Conservation (phyloP, 1,140 invertebrate species). For the Bombus superbus region DNA sequence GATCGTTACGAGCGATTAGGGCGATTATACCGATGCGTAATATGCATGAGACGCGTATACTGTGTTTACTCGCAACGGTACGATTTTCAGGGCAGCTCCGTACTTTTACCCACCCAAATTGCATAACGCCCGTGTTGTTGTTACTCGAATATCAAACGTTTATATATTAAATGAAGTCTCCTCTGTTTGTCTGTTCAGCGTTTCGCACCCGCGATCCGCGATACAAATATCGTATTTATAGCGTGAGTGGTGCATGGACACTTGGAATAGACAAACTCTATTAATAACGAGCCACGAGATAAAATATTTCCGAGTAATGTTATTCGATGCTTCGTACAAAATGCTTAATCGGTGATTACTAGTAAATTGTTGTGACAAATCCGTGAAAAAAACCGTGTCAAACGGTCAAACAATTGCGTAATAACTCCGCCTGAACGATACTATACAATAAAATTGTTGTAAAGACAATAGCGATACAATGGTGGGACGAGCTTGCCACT, state of each 20-base stretch:
- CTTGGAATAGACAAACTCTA: neutral
- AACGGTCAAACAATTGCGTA: neutral
- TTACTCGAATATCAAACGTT: neutral
- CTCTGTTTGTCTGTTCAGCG: no score
- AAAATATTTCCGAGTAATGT: neutral
- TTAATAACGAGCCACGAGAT: neutral
- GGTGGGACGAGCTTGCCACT: neutral
- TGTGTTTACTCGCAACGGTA: neutral
- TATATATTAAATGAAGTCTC: neutral
- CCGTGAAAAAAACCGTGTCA: neutral
- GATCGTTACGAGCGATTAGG: conserved; percentile 39
- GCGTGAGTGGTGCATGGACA: neutral
- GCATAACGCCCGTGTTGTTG: neutral
- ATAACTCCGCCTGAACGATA: neutral
- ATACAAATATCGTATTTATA: conserved; percentile 12
- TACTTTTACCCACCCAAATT: neutral
- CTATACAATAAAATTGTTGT: neutral
- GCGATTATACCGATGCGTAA: neutral
- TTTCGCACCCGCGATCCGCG: neutral
- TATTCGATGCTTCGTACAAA: neutral
- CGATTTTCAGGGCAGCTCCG: neutral
- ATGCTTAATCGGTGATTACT: neutral
- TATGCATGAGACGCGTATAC: neutral
- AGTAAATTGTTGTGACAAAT: neutral
- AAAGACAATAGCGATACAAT: neutral